Conservation (phyloP, 2,113 vertebrate species). For the Mormyrus lacerda region DNA sequence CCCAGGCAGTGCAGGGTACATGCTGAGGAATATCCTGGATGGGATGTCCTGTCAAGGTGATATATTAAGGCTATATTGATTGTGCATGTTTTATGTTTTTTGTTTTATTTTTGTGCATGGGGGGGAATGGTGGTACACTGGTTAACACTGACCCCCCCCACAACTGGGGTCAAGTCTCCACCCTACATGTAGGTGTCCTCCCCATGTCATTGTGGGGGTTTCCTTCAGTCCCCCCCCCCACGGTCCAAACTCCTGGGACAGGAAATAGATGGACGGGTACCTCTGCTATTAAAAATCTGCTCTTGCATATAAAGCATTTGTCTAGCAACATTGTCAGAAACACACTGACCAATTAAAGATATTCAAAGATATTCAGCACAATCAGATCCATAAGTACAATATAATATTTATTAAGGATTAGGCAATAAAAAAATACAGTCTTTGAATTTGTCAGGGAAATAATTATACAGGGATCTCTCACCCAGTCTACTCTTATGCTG, state of each 20-base stretch:
- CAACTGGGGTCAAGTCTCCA: neutral
- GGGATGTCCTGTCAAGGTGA: too few relatives aligned
- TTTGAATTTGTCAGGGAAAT: constrained; percentile 7
- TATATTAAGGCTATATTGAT: neutral
- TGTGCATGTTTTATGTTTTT: neutral
- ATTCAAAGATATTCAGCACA: neutral
- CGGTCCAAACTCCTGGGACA: neutral
- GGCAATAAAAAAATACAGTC: constrained; percentile 30
- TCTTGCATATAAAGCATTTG: neutral
- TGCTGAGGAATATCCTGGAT: neutral
- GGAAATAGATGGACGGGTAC: neutral
- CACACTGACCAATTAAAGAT: neutral
- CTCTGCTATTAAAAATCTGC: neutral
- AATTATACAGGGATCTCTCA: neutral
- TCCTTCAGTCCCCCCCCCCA: neutral
- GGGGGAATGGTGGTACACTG: too few relatives aligned
- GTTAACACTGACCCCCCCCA: neutral
- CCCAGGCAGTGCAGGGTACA: neutral
- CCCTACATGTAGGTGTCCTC: neutral
- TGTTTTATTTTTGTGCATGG: neutral
- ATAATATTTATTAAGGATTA: constrained; percentile 29
- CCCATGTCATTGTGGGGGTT: neutral
- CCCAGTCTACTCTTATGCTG: neutral
- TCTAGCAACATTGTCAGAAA: neutral
- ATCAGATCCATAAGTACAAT: constrained; percentile 3